phyloP scores from a whole-genome alignment of 2,888 invertebrate genomes.

The Hydropsyche betteni region DNA sequence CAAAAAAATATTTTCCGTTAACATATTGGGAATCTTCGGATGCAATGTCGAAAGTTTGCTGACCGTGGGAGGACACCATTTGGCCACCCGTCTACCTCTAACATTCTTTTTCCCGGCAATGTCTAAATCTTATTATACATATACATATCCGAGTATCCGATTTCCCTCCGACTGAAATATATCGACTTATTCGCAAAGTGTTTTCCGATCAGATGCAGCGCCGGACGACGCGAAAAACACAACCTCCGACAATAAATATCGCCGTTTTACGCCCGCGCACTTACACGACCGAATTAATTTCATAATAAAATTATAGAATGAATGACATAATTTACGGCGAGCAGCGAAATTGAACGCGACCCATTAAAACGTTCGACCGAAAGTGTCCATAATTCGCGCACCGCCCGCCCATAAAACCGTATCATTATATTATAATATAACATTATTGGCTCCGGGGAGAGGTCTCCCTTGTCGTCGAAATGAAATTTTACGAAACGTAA shows the following conservation, averaged over 20 bases:
- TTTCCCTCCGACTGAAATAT: slow-evolving; percentile 44
- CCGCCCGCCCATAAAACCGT: too few species aligned
- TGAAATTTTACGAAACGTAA: slow-evolving; percentile 2
- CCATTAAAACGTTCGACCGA: too few species aligned
- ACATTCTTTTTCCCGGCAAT: slow-evolving; percentile 44
- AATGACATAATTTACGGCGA: too few species aligned
- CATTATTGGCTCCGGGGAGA: too few species aligned
- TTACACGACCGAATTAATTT: too few species aligned
- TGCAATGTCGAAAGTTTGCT: neutral
- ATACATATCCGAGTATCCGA: slow-evolving; percentile 4
- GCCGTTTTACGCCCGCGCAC: neutral
- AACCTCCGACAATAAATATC: neutral
- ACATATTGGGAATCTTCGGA: slow-evolving; percentile 29
- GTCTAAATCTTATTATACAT: slow-evolving; percentile 48
- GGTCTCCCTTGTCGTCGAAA: too few species aligned
- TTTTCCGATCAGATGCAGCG: slow-evolving; percentile 45
- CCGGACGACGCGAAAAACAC: slow-evolving; percentile 18
- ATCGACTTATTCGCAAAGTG: slow-evolving; percentile 49
- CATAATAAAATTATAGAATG: too few species aligned
- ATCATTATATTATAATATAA: too few species aligned
- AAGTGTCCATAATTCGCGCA: too few species aligned
- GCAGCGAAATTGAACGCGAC: too few species aligned
- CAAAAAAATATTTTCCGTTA: neutral
- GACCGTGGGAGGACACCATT: slow-evolving; percentile 47
- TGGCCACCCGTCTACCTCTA: slow-evolving; percentile 34